A percentile compares a stretch with the other conserved stretches of the same genome.
These are phyloP conservation scores for Apamea anceps DNA, from an alignment of 2,888 invertebrate genomes.

Conservation along the genomic window DNA sequence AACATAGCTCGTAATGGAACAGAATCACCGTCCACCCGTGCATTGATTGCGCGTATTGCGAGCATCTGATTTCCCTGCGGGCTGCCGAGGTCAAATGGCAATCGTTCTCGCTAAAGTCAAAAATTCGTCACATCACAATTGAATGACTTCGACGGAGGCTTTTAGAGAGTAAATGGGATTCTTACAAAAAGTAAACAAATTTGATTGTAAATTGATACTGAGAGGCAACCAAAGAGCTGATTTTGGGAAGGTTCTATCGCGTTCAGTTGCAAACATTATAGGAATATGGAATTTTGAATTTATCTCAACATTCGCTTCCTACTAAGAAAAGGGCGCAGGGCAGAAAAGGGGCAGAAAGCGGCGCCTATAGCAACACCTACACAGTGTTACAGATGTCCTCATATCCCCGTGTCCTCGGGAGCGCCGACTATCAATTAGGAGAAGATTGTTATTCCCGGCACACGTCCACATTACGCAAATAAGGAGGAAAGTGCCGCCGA, in stretches of 20 bases:
- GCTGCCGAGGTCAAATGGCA: slow-evolving; percentile 54
- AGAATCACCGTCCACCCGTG: slow-evolving; percentile 24
- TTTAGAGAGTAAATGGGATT: slow-evolving; percentile 32
- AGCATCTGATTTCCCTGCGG: slow-evolving; percentile 61
- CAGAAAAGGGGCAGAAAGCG: too few relatives aligned
- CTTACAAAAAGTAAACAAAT: slow-evolving; percentile 38
- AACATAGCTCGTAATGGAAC: slow-evolving; percentile 30
- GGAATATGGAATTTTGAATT: background rate
- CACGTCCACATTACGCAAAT: slow-evolving; percentile 67
- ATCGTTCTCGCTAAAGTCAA: slow-evolving; percentile 36
- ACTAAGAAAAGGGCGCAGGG: background rate
- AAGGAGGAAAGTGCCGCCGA: slow-evolving; percentile 58
- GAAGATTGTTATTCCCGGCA: slow-evolving; percentile 65
- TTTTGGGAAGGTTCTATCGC: background rate
- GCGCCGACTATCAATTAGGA: slow-evolving; percentile 62
- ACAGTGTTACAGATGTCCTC: slow-evolving; percentile 33
- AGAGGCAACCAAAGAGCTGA: slow-evolving; percentile 8
- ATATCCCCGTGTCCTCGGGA: slow-evolving; percentile 19
- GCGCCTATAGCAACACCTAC: slow-evolving; percentile 2
- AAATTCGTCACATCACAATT: slow-evolving; percentile 47
- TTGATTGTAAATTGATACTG: slow-evolving; percentile 46
- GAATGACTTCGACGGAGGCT: slow-evolving; percentile 31
- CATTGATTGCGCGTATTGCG: slow-evolving; percentile 58
- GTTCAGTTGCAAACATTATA: background rate
- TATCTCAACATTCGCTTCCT: background rate